phyloP scores from a whole-genome alignment of 2,113 vertebrate species.

The Gymnogyps californianus region DNA sequence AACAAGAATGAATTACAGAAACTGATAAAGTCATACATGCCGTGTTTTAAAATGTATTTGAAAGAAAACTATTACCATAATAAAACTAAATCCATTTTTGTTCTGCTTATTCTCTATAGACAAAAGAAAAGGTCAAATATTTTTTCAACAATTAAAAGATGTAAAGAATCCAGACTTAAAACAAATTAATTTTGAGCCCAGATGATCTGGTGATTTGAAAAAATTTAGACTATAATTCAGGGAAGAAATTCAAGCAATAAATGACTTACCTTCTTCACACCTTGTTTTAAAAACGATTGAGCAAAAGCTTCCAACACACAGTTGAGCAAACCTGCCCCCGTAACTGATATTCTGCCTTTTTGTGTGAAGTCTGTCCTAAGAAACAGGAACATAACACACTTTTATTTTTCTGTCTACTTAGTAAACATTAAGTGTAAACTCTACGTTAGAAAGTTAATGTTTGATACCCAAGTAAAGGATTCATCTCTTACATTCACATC shows the following conservation, averaged over 20 bases:
- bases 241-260: background rate
- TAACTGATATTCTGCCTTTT: conserved; percentile 10
- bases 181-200: background rate
- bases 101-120: conserved; percentile 2
- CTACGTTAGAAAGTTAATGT: fast-evolving
- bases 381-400: background rate
- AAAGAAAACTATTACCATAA: conserved; percentile 13
- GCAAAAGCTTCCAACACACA: conserved; percentile 37
- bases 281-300: conserved; percentile 19
- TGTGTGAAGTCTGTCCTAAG: conserved; percentile 32
- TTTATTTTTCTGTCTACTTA: background rate
- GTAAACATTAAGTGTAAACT: fast-evolving
- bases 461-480: fast-evolving
- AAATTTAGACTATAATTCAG: background rate
- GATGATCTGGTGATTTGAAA: background rate
- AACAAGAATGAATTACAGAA: conserved; percentile 24
- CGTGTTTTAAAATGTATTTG: background rate
- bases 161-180: background rate
- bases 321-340: conserved; percentile 37
- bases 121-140: conserved; percentile 13
- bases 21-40: background rate
- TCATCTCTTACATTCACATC: fast-evolving
- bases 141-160: background rate
- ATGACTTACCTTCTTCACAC: conserved; percentile 32
- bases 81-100: conserved; percentile 21